Evolutionary conservation across 2,113 vertebrate genomes (phyloP), one percentile per base, ranked within the genome.

Genomic region (Catharus bicknelli): DNA sequence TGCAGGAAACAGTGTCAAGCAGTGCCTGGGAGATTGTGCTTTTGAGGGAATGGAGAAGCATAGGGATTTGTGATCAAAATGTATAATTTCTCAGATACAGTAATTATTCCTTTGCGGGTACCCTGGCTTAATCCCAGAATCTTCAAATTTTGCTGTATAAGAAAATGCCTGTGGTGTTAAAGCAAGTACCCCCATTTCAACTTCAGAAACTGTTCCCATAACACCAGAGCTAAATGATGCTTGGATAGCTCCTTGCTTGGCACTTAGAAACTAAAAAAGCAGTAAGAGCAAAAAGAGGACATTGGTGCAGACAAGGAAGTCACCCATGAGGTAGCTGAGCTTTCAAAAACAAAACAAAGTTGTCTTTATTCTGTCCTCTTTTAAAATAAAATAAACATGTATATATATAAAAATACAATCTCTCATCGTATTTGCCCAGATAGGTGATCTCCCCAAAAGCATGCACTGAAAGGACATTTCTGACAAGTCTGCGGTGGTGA

Each of bases 1-100:
- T 0, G 0, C 16, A 6, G 34, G n/a, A n/a, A 86, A 22, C 32
- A 7, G 7, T 26, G 22, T 19, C 55, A 86, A 67, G 58, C 55
- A 38, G 30, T 38, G 50, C 14, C 29, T 57, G 32, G 38, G 62
- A 79, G 29, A 72, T 16, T 76, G 25, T 83, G 55, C 34, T 77
- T 84, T 64, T 77, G 55, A 69, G 22, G n/a, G 42, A 82, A 58
- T 25, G 22, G 25, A 86, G 14, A 43, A 74, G 10, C 38, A 30
- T 5, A 8, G 83, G 34, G 13, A 69, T 63, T 70, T 73, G 8
- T 51, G 38, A 47, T 85, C 32, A 81, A 78, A 86, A 75, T 38
- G 4, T 47, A 6, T 72, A 0, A 36, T 62, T 94, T 68, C 38
- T 73, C 16, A 66, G 54, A 27, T 29, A 61, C 0, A 0, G 72